Evolutionary conservation across 1,140 invertebrate species (phyloP), one percentile per base, ranked within the genome.

Genomic region (Papilio glaucus): DNA sequence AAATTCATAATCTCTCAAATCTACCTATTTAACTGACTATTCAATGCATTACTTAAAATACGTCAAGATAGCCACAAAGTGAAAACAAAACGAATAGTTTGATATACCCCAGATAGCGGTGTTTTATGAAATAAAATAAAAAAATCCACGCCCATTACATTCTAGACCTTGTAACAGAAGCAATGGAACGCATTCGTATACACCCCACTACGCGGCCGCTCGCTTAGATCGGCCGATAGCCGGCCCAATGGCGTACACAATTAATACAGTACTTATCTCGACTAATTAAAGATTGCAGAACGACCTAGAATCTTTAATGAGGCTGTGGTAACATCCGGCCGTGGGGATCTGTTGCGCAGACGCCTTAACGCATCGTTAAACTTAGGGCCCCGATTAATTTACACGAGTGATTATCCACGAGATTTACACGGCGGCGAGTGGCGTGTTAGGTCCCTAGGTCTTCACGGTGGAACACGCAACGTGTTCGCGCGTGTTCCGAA

Each of bases 221-320:
- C 81, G 76, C 79, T 63, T 65, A 88, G 89, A 91, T 91, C 82
- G 72, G 74, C 79, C 84, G 87, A 92, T 90, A 92, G 71, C 65
- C 39, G 72, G 81, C 78, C 85, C 87, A 89, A 85, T 88, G 87
- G 83, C 82, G 80, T 85, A 88, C 87, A 88, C 88, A 90, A 92
- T 90, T 90, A 92, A 92, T 90, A 88, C 87, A 79, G 81, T 77
- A 87, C 83, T 89, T 89, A 90, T 89, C 88, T 89, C 83, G 53
- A 72, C 85, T 92, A 92, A 92, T 92, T 92, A 92, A 86, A 84
- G 83, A 90, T 90, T 89, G 89, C 86, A 86, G 76, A 78, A 81
- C 87, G 90, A 87, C 89, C 90, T 92, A 91, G 90, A 91, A 91
- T 90, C 87, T 86, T 83, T 89, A 92, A 92, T 90, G 89, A 90